Base-by-base conservation (phyloP, 2,888 invertebrate species). In the Scotopteryx bipunctaria region DNA sequence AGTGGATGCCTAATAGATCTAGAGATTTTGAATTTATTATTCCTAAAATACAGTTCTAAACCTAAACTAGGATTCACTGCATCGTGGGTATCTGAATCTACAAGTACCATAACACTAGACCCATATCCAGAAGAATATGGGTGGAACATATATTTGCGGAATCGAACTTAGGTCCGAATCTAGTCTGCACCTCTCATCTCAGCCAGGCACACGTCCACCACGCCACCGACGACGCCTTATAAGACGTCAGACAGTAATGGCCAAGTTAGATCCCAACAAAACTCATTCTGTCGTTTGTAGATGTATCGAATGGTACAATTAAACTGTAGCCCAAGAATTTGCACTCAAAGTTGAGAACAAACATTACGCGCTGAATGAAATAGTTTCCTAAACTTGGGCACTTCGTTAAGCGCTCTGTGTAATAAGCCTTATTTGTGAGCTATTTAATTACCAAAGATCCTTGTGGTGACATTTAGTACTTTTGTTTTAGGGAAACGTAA, bases 351-450 rank as follows among this genome's bases (percentile, higher is more conserved):
- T 75, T 76, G 25, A 59, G 54, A 69, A 69, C 70, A 65, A 71
- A 71, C 70, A 69, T 68, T 67, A 67, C 63, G 57, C 63, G 66
- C 58, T 61, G 69, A 72, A 74, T 71, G 71, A 70, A 78, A 78
- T 78, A 76, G 77, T 78, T 78, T 67, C 59, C 59, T 53, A 46
- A 63, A 71, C 64, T 67, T 67, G 13, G 44, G 55, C 67, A 69
- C 66, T 73, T 73, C 61, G 71, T 71, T 67, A 70, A 67, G 63
- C 63, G 63, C 60, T 67, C 58, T 57, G 61, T 63, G 65, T 69
- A 74, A 73, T 70, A 70, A 71, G 65, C 71, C 66, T 66, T 64
- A 70, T 73, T 70, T 66, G 66, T 61, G 56, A 42, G 55, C 46
- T 54, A 59, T 62, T 62, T 57, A 59, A 59, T 57, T 56, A 57